Percentiles rank a stretch among this genome's conserved stretches.
phyloP scores from a whole-genome alignment of 2,113 vertebrate species.

The Mugil cephalus region DNA sequence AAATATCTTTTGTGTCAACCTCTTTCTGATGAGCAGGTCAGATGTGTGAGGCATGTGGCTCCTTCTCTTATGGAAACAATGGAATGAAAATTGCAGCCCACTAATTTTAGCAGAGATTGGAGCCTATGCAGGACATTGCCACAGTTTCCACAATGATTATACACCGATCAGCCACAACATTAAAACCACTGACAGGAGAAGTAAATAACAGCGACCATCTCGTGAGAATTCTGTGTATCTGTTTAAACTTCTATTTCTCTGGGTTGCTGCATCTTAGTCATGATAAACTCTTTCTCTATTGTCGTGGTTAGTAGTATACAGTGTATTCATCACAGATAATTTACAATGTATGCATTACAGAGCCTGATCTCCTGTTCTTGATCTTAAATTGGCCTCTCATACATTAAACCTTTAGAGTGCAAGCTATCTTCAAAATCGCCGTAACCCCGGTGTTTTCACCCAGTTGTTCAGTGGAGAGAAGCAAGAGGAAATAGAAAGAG shows the following conservation, averaged over 20 bases:
- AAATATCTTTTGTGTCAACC: neutral
- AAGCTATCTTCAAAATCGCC: too few relatives aligned
- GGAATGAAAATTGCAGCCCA: neutral
- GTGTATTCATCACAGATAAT: neutral
- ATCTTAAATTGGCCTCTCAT: slow-evolving; percentile 25
- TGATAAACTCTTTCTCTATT: neutral
- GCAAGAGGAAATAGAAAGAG: neutral
- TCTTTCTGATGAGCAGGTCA: slow-evolving; percentile 41
- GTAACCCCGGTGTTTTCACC: neutral
- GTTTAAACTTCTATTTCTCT: neutral
- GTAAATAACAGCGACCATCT: too few relatives aligned
- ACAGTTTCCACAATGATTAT: neutral
- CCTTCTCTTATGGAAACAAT: neutral
- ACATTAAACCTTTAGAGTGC: slow-evolving; percentile 6
- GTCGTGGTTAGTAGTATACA: neutral
- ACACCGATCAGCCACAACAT: neutral
- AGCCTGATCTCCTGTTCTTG: slow-evolving; percentile 32
- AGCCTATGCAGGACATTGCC: neutral
- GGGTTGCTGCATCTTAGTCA: neutral
- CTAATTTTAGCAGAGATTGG: neutral
- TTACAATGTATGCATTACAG: slow-evolving; percentile 19
- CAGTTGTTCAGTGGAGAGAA: neutral
- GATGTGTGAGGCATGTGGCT: neutral
- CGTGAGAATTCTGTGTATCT: too few relatives aligned
- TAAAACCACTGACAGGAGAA: too few relatives aligned